Evolutionary conservation across 2,113 vertebrate species (phyloP), one percentile per base, ranked within the genome.

Genomic region (Caranx ignobilis): DNA sequence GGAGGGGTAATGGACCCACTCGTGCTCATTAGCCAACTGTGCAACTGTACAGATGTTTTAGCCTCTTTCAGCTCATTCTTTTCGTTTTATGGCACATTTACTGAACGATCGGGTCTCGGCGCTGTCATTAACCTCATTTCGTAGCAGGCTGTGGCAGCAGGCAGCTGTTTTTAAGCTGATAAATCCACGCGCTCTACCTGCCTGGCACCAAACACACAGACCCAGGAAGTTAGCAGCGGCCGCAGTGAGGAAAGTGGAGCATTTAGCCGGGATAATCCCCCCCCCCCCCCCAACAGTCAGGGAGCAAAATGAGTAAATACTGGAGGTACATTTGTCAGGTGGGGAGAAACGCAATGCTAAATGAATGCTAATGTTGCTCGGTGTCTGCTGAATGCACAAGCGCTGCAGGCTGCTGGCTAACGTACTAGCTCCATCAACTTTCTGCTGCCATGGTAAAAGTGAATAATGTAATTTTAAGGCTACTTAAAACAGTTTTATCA

Each of bases 41-140:
- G 10, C 39, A 41, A 41, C 39, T 41, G 7, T 41, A 41, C 39
- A 41, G 39, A 41, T 41, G 39, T 41, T 41, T 41, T 41, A 41
- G 39, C 39, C 39, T 10, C 41, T 57, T 71, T 57, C 56, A 9
- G 13, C 43, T 78, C 4, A 34, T 74, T 73, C 55, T 57, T 64
- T 13, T 59, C 34, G n/a, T 56, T 74, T 71, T 47, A 66, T 77
- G 52, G 54, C 45, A 54, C 47, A 37, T 72, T 72, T 55, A 45
- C 19, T 68, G 69, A 77, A 32, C 48, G 35, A 32, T 60, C 55
- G 16, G 13, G 55, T 57, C 55, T 62, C 8, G 48, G 16, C 8
- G 15, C 64, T 62, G 39, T 32, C 50, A 74, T 83, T 79, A 79
- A 70, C 70, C 70, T 64, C 18, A 48, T 68, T 73, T 57, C 64